These are phyloP conservation scores for Engraulis encrasicolus DNA, from an alignment of 2,113 vertebrate species.

Conservation along the genomic window DNA sequence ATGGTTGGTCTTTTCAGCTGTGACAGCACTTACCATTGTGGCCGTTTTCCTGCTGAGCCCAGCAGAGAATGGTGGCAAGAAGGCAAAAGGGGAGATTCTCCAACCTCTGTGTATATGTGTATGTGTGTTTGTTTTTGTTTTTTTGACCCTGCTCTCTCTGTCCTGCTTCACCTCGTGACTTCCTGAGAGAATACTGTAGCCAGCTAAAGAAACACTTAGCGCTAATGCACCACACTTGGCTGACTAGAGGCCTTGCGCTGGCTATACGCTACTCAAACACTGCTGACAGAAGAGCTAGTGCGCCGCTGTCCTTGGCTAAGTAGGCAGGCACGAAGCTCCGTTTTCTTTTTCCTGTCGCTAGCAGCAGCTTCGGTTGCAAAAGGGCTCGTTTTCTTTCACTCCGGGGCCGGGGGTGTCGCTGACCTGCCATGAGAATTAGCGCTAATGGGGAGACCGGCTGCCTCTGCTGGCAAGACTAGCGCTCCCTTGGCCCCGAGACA, in stretches of 20 bases:
- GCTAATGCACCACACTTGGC: constrained; percentile 7
- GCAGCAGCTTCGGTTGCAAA: not conserved
- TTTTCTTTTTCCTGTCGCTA: not conserved
- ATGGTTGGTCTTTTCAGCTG: constrained; percentile 45
- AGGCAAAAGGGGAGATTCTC: not conserved
- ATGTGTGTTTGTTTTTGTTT: not conserved
- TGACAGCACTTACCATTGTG: constrained; percentile 52
- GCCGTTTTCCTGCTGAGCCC: constrained; percentile 59
- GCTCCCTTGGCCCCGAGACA: not conserved
- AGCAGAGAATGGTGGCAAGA: constrained; percentile 49
- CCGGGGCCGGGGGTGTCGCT: not conserved
- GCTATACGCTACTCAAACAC: not conserved
- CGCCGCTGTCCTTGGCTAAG: not conserved
- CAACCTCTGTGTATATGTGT: not conserved
- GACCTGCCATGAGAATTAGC: not conserved
- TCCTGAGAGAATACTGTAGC: constrained; percentile 31
- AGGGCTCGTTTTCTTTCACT: not conserved
- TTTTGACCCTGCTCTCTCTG: not conserved
- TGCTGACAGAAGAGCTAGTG: not conserved
- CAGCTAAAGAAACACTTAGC: constrained; percentile 41
- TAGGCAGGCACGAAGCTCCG: too few relatives aligned
- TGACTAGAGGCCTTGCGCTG: not conserved
- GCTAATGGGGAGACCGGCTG: not conserved
- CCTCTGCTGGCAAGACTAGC: not conserved
- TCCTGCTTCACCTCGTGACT: not conserved